Conservation (phyloP, 2,797 vertebrate species). For the Tragelaphus oryx region DNA sequence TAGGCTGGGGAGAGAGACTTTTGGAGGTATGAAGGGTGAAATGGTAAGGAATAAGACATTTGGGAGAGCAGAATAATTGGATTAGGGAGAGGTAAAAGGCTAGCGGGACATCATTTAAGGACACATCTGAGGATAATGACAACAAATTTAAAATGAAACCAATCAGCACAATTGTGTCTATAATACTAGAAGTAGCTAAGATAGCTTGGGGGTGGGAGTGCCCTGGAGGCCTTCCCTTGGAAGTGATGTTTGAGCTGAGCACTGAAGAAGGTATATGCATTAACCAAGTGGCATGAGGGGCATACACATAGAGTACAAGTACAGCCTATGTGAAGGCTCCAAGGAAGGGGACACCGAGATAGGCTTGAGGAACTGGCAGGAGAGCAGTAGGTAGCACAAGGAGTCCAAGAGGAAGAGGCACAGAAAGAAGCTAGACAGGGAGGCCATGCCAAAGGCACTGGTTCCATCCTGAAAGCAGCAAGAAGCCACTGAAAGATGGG, state of each 20-base stretch:
- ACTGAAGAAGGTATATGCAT: neutral
- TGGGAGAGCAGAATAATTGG: neutral
- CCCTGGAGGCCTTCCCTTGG: neutral
- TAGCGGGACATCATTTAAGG: neutral
- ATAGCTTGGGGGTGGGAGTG: neutral
- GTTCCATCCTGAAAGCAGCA: neutral
- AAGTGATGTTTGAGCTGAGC: neutral
- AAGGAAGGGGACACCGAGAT: neutral
- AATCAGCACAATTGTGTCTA: neutral
- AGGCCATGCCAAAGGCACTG: neutral
- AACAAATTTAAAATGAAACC: neutral
- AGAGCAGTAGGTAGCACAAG: neutral
- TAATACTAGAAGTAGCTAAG: neutral
- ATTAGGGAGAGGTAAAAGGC: neutral
- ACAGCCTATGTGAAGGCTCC: neutral
- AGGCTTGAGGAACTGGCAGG: neutral
- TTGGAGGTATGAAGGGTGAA: neutral
- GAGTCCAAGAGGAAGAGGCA: neutral
- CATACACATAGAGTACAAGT: neutral
- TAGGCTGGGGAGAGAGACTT: neutral
- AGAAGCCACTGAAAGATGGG: neutral
- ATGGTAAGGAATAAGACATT: slow-evolving; percentile 2
- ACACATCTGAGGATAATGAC: neutral
- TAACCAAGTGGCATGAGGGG: neutral
- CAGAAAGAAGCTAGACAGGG: neutral